Base-by-base conservation (phyloP, 2,797 vertebrate genomes). In the Scolopax bukidnonensis region DNA sequence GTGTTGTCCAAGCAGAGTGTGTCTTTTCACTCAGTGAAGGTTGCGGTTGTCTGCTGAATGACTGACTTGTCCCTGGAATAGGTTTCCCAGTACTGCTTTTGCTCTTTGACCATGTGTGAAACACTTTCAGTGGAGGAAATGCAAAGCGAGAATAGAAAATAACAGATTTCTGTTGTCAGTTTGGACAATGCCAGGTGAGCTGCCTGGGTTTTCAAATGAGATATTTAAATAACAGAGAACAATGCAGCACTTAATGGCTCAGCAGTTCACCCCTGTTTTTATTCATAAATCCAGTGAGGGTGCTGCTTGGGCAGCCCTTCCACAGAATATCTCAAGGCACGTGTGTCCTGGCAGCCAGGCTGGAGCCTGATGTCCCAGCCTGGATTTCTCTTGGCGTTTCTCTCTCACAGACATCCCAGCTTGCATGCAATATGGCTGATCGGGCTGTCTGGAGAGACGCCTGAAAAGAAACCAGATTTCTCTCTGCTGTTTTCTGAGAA, bases 291-390 rank as follows among this genome's bases (percentile, higher is more conserved):
- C 15, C 61, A 54, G 14, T 1, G 17, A 19, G 65, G 23, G 48
- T 47, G 54, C 47, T 60, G 50, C 63, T 83, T 38, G 40, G n/a
- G 61, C 24, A 79, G 61, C 51, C 56, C 53, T 71, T 23, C 33
- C 27, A 20, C 33, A 40, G 16, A 0, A 0, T 24, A 25, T 27
- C 1, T 2, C 40, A 15, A 4, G 54, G 17, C 36, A 41, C 0
- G 0, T 2, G 7, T 87, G 79, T 70, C 36, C 63, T 30, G 8
- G 19, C n/a, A 47, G 41, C 48, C 12, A 7, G 64, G 30, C 21
- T 59, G 60, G n/a, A 65, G 64, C 56, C 12, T 9, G 5, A 19
- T 32, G 5, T 53, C 50, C 53, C 0, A 0, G 25, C 43, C 63
- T 84, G 88, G 32, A 12, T 82, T 76, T 86, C 54, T 76, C 16